Evolutionary conservation across 2,113 vertebrate species (phyloP).

Genomic region (Condylura cristata): DNA sequence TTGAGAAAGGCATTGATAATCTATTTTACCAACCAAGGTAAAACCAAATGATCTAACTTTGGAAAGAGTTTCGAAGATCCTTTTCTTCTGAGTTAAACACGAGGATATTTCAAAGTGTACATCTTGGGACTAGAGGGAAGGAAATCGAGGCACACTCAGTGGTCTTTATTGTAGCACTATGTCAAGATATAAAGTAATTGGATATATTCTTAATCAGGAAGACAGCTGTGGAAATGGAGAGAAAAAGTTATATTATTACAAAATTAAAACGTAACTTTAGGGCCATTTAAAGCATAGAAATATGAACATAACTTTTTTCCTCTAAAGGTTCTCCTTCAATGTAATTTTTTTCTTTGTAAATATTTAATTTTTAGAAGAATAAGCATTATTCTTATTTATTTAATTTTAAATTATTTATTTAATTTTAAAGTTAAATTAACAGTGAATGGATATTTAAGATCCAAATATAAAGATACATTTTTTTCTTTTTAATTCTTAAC

Average conservation of each 20-base stretch:
- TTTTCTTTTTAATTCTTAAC: slow-evolving; percentile 21
- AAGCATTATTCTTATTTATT: too few species aligned
- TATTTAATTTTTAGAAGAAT: too few species aligned
- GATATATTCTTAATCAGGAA: neutral
- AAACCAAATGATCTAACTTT: slow-evolving; percentile 38
- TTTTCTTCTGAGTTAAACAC: slow-evolving; percentile 22
- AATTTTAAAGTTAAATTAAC: slow-evolving; percentile 42
- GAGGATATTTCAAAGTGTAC: slow-evolving; percentile 21
- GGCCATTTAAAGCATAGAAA: neutral
- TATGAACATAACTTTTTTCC: neutral
- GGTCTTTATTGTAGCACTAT: neutral
- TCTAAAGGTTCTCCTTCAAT: neutral
- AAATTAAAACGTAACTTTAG: slow-evolving; percentile 31
- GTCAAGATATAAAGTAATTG: neutral
- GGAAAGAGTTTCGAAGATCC: neutral
- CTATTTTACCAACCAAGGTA: slow-evolving; percentile 2
- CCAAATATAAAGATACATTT: neutral
- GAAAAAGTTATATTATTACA: neutral
- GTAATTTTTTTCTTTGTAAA: neutral
- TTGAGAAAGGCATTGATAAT: neutral
- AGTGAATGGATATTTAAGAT: neutral
- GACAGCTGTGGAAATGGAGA: slow-evolving; percentile 14
- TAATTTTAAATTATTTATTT: slow-evolving; percentile 4
- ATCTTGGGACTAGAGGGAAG: neutral
- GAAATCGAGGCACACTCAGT: neutral